A percentile compares a stretch with the other conserved stretches of the same genome.
Evolutionary conservation across 2,113 vertebrate species (phyloP).

Genomic region (Pseudorhombus dupliciocellatus): DNA sequence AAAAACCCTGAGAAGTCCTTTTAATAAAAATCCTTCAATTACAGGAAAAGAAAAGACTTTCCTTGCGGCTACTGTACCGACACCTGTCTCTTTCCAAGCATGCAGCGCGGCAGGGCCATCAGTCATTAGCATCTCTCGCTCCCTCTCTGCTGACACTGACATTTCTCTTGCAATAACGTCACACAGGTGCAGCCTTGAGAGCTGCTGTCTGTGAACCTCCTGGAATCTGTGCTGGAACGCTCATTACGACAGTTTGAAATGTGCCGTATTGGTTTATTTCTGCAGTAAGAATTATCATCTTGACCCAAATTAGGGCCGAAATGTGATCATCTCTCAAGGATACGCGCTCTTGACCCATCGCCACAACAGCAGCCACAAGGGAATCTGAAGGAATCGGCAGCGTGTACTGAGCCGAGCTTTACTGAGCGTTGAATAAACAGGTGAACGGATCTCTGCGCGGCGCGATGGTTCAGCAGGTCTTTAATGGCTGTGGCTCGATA

Average conservation of each 20-base stretch:
- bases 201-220: not conserved
- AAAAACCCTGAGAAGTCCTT: not conserved
- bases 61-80: not conserved
- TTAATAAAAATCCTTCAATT: constrained; percentile 12
- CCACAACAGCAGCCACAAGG: no score
- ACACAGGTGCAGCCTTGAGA: constrained; percentile 36
- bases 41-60: not conserved
- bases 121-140: constrained; percentile 13
- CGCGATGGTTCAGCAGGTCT: no score
- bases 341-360: no score
- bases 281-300: not conserved
- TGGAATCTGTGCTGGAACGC: constrained; percentile 7
- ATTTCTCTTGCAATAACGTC: constrained; percentile 26
- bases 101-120: constrained; percentile 1
- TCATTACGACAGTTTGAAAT: not conserved
- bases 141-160: constrained; percentile 20
- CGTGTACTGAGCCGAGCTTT: no score
- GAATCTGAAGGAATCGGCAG: no score
- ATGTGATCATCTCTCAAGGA: no score
- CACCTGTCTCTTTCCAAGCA: constrained; percentile 17
- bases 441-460: no score
- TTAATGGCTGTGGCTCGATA: no score
- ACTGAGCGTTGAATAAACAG: no score
- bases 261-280: not conserved
- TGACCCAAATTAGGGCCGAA: not conserved